phyloP scores from a whole-genome alignment of 2,113 vertebrate genomes.

The Toxotes jaculatrix region DNA sequence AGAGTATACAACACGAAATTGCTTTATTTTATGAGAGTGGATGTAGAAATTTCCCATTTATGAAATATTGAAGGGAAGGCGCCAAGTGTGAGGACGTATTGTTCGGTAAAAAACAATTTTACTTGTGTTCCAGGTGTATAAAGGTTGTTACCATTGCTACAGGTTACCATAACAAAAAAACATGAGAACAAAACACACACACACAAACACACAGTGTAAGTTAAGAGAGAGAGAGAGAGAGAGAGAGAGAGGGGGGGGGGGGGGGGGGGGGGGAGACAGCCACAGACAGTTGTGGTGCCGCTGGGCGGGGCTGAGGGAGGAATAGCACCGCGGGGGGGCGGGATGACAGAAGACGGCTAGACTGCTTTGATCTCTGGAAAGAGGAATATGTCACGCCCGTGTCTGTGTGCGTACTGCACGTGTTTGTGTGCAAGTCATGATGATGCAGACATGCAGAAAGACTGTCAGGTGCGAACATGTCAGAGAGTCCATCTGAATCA shows the following conservation, averaged over 20 bases:
- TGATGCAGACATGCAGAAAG: conserved; percentile 36
- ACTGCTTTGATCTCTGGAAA: conserved; percentile 69
- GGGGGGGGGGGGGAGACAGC: conserved; percentile 5
- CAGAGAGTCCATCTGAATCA: conserved; percentile 42
- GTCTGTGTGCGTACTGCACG: conserved; percentile 16
- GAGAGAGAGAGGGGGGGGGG: conserved; percentile 4
- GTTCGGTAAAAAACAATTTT: not conserved
- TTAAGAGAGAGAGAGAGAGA: conserved; percentile 6
- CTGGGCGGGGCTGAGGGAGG: conserved; percentile 40
- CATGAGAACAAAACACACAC: conserved; percentile 7
- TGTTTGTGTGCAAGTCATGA: conserved; percentile 29
- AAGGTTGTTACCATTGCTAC: conserved; percentile 12
- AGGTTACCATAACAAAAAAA: conserved; percentile 30
- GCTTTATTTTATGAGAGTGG: not conserved
- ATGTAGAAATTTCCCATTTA: not conserved
- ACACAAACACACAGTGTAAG: not conserved
- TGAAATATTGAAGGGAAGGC: conserved; percentile 4
- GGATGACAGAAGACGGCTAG: conserved; percentile 54
- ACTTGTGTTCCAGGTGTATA: not conserved
- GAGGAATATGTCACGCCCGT: conserved; percentile 42
- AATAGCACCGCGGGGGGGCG: conserved; percentile 45
- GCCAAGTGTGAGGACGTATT: not conserved
- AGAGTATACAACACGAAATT: not conserved
- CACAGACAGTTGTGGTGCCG: conserved; percentile 1
- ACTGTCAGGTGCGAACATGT: conserved; percentile 29